Percentiles rank a stretch among this genome's conserved stretches.
phyloP scores from a whole-genome alignment of 2,888 invertebrate species.

The Microchrysa polita region DNA sequence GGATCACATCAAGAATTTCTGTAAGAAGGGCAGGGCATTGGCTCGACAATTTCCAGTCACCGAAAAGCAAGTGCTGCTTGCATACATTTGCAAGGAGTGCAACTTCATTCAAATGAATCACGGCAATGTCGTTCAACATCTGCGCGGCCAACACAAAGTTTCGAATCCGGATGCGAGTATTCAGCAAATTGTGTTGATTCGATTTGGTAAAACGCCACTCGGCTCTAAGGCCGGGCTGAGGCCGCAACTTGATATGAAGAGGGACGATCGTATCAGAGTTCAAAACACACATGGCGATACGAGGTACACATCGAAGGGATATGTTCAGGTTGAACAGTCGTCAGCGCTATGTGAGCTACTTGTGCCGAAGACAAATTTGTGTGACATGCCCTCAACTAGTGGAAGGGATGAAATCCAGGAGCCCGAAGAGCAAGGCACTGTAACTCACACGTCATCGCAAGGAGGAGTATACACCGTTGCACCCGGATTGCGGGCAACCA shows the following conservation, averaged over 20 bases:
- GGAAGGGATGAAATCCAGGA: constrained; percentile 54
- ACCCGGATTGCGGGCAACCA: background rate
- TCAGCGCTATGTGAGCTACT: constrained; percentile 19
- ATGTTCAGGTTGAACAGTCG: constrained; percentile 23
- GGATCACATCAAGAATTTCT: constrained; percentile 50
- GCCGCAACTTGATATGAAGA: background rate
- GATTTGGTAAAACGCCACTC: constrained; percentile 36
- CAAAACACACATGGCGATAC: constrained; percentile 13
- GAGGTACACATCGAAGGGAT: constrained; percentile 21
- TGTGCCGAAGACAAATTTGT: constrained; percentile 12
- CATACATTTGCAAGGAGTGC: constrained; percentile 77
- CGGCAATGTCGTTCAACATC: constrained; percentile 71
- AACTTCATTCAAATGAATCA: constrained; percentile 76
- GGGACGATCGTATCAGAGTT: constrained; percentile 23
- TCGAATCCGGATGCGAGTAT: constrained; percentile 45
- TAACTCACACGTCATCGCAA: background rate
- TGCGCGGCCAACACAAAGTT: constrained; percentile 60
- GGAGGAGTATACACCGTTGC: background rate
- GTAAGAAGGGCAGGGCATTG: constrained; percentile 33
- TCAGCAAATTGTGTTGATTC: constrained; percentile 50
- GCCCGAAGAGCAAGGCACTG: constrained; percentile 47
- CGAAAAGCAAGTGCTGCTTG: constrained; percentile 54
- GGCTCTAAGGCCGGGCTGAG: constrained; percentile 43
- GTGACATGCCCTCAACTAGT: background rate
- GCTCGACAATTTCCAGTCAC: constrained; percentile 23